A percentile compares a stretch with the other conserved stretches of the same genome.
Evolutionary conservation across 2,113 vertebrate species (phyloP).

Genomic region (Ailuropoda melanoleuca): DNA sequence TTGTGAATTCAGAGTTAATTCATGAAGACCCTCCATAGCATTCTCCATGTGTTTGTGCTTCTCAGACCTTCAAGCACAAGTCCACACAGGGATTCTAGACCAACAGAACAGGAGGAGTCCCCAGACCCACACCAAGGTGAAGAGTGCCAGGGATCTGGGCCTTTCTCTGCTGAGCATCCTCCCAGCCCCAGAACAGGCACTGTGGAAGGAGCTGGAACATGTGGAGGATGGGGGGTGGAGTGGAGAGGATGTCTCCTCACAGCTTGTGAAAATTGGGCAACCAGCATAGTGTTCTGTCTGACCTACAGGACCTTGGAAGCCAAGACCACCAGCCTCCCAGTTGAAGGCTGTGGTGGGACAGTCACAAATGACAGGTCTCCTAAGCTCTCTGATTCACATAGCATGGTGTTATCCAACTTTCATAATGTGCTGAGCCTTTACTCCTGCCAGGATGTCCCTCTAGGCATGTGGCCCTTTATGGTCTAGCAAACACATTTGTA

Average conservation of each 20-base stretch:
- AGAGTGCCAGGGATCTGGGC: background rate
- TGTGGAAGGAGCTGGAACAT: background rate
- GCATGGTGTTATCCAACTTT: background rate
- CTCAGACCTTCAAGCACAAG: background rate
- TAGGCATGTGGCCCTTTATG: background rate
- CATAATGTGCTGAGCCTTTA: background rate
- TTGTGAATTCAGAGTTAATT: background rate
- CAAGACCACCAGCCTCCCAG: background rate
- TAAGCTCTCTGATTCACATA: background rate
- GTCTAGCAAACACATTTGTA: background rate
- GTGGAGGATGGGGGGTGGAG: rapidly evolving
- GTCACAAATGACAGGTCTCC: background rate
- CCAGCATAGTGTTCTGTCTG: background rate
- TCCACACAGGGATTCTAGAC: background rate
- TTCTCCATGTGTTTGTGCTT: background rate
- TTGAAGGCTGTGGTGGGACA: background rate
- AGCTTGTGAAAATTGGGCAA: background rate
- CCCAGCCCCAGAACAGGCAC: background rate
- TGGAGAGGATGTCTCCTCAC: background rate
- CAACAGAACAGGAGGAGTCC: background rate
- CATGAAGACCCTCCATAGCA: background rate
- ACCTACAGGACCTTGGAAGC: background rate
- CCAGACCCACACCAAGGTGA: background rate
- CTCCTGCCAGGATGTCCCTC: background rate
- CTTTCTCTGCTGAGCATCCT: background rate